Percentiles rank a stretch among this genome's conserved stretches.
Evolutionary conservation across 2,888 invertebrate species (phyloP).

Genomic region (Melinaea menophilus): DNA sequence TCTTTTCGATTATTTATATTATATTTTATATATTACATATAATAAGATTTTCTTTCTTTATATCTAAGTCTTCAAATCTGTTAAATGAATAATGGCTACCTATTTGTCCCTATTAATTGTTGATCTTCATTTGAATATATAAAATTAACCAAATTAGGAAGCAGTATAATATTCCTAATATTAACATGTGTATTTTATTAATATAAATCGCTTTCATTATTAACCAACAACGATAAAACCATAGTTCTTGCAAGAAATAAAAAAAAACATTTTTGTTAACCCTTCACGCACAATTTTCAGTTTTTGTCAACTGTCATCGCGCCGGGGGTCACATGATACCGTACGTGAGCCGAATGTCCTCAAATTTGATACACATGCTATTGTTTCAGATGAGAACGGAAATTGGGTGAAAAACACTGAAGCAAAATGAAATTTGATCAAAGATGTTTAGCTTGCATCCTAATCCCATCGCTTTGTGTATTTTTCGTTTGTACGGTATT

Average conservation of each 20-base stretch:
- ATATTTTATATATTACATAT: no score
- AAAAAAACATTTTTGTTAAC: background rate
- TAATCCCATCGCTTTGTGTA: background rate
- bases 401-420: background rate
- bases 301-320: background rate
- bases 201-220: no score
- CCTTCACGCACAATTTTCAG: background rate
- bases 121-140: no score
- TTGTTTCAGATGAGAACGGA: slow-evolving; percentile 7
- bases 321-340: slow-evolving; percentile 8
- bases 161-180: no score
- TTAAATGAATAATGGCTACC: no score
- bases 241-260: background rate
- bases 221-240: no score
- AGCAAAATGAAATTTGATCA: background rate
- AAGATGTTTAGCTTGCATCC: background rate
- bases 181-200: no score
- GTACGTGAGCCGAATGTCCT: slow-evolving; percentile 12
- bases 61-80: no score
- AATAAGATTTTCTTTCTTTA: no score
- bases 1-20: no score
- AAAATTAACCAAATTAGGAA: no score
- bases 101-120: no score
- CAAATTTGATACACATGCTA: slow-evolving; percentile 7
- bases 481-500: background rate